Base-by-base conservation (phyloP, 2,888 invertebrate species). In the Acanthosepion lycidas region DNA sequence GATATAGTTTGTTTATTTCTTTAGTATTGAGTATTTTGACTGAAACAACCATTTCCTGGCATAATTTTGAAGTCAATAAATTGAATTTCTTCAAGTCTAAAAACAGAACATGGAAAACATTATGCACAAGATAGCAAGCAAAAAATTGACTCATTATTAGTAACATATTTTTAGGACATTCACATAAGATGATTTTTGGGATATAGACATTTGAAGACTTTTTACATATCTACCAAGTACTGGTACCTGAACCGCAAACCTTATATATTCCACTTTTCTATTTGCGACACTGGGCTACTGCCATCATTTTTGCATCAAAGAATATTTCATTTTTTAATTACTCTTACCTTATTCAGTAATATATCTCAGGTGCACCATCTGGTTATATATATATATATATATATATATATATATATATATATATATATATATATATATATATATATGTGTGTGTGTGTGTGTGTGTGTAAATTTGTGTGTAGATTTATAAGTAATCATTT, bases 281-380 rank as follows among this genome's bases (percentile, higher is more conserved):
- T 9, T 33, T 3, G 12, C n/a, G 23, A 59, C 59, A 59, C 59
- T 33, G n/a, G 33, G n/a, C 33, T 78, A n/a, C 33, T n/a, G 4
- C 12, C n/a, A 33, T 5, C 78, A 78, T n/a, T 33, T 78, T 78
- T 33, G 78, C 78, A 78, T 12, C 33, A n/a, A 78, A n/a, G n/a
- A 33, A 78, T 78, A 78, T 78, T 78, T 78, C 78, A 78, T 78
- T 78, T 78, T 78, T 78, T 78, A 78, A 78, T 78, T 78, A 78
- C 78, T n/a, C 18, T 78, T 78, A n/a, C 78, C 78, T 78, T 18
- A 78, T n/a, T 78, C 33, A 78, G 78, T 15, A 33, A 78, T 78
- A 78, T 78, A 78, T 78, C 15, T 78, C 78, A 78, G 78, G n/a
- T 78, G 78, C 78, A 78, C 78, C 78, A 78, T 78, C 78, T 78